phyloP scores from a whole-genome alignment of 2,888 invertebrate genomes.

The Sminthurinus aureus region DNA sequence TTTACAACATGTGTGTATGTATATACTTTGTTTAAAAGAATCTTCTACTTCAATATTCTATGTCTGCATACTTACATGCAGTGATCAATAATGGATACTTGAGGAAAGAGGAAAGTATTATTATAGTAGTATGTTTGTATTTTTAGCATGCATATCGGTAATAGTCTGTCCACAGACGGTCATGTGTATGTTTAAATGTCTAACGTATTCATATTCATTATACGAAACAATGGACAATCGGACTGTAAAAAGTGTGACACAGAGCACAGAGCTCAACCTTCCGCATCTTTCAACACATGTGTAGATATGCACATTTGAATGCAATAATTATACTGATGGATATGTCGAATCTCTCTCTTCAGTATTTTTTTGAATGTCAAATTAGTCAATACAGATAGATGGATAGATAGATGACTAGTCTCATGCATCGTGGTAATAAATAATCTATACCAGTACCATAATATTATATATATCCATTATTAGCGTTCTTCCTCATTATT shows the following conservation, averaged over 20 bases:
- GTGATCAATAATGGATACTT: not conserved
- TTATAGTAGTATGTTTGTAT: not conserved
- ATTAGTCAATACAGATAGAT: not conserved
- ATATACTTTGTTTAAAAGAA: not conserved
- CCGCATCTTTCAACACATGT: not conserved
- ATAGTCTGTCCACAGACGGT: not conserved
- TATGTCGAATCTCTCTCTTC: not conserved
- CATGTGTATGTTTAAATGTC: not conserved
- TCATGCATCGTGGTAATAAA: not conserved
- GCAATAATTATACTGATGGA: not conserved
- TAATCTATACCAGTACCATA: not conserved
- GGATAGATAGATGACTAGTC: not conserved
- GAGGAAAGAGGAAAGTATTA: not conserved
- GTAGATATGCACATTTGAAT: not conserved
- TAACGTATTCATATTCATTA: not conserved
- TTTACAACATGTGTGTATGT: not conserved
- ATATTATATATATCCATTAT: not conserved
- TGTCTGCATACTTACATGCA: not conserved
- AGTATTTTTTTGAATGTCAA: not conserved
- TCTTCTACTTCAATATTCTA: not conserved
- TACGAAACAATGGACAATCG: constrained; percentile 13
- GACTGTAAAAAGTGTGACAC: constrained; percentile 1
- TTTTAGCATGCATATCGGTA: not conserved
- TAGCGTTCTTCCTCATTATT: not conserved
- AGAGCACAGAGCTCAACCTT: not conserved